Conservation (phyloP, 2,113 vertebrate species). For the Pseudolaguvia tuberculata region DNA sequence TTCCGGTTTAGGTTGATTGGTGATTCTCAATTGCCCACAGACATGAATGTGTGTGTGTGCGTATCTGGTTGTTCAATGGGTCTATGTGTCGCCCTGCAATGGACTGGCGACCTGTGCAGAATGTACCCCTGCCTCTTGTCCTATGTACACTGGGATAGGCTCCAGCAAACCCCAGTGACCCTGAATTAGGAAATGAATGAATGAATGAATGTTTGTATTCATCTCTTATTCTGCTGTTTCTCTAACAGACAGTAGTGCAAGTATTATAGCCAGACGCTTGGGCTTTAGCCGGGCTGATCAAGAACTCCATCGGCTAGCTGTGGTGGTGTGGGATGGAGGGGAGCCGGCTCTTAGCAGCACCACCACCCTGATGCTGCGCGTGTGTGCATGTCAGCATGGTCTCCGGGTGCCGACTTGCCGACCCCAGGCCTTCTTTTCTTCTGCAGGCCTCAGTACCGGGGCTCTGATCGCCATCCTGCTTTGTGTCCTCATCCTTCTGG, state of each 20-base stretch:
- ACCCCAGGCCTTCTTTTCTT: slow-evolving; percentile 87
- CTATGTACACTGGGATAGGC: too few relatives aligned
- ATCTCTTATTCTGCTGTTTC: neutral
- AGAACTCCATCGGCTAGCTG: slow-evolving; percentile 82
- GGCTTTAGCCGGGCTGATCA: slow-evolving; percentile 83
- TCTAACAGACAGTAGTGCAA: slow-evolving; percentile 85
- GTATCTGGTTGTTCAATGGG: too few relatives aligned
- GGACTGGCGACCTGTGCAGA: too few relatives aligned
- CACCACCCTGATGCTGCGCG: slow-evolving; percentile 85
- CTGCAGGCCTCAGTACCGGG: slow-evolving; percentile 90
- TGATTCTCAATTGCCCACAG: too few relatives aligned
- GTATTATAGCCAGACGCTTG: slow-evolving; percentile 78
- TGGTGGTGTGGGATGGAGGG: slow-evolving; percentile 88
- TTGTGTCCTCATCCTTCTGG: slow-evolving; percentile 90
- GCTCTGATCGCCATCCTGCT: slow-evolving; percentile 95
- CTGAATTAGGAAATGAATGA: too few relatives aligned
- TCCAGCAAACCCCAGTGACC: too few relatives aligned
- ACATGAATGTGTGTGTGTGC: too few relatives aligned
- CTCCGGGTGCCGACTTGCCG: slow-evolving; percentile 79
- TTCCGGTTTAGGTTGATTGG: too few relatives aligned
- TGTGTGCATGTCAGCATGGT: slow-evolving; percentile 82
- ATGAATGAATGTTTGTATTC: too few relatives aligned
- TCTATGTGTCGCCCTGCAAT: too few relatives aligned
- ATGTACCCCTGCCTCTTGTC: too few relatives aligned
- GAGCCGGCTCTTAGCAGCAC: slow-evolving; percentile 88